Percentiles rank a stretch among this genome's conserved stretches.
These are phyloP conservation scores for Drosophila macrospina DNA, from an alignment of 2,888 invertebrate species.

Conservation along the genomic window DNA sequence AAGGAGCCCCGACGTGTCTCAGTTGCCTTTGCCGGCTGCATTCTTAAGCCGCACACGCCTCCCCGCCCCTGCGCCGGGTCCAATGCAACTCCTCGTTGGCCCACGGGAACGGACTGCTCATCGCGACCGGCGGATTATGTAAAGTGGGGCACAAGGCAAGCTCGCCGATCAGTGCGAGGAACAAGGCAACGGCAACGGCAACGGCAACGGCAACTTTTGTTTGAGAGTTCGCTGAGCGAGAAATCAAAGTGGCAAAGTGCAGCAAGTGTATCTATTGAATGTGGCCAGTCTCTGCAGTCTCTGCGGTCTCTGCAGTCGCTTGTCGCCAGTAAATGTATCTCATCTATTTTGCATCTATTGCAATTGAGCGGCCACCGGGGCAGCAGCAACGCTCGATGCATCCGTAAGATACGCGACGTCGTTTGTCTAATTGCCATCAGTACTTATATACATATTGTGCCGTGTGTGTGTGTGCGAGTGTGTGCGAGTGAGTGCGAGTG, in stretches of 20 bases:
- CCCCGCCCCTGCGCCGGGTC: too few species aligned
- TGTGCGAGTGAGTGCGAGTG: conserved; percentile 15
- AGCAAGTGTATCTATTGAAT: conserved; percentile 37
- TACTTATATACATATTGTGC: conserved; percentile 39
- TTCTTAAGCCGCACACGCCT: too few species aligned
- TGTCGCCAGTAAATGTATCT: conserved; percentile 70
- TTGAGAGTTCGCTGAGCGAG: conserved; percentile 5
- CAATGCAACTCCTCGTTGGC: conserved; percentile 5
- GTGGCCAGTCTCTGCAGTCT: background rate
- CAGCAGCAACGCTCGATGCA: conserved; percentile 39
- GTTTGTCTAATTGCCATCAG: conserved; percentile 55
- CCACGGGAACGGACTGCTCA: too few species aligned
- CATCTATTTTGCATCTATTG: conserved; percentile 77
- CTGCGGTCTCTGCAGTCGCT: conserved; percentile 22
- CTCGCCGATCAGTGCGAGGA: conserved; percentile 34
- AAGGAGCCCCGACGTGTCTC: conserved; percentile 59
- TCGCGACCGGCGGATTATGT: conserved; percentile 73
- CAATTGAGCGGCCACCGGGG: conserved; percentile 66
- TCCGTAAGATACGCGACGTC: conserved; percentile 49
- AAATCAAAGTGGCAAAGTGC: conserved; percentile 46
- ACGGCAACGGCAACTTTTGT: conserved; percentile 42
- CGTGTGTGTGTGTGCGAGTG: background rate
- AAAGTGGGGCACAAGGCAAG: conserved; percentile 66
- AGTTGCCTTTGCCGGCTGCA: conserved; percentile 62
- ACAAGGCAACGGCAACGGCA: too few species aligned